Evolutionary conservation across 2,797 vertebrate species (phyloP).

Genomic region (Siniperca obscura): DNA sequence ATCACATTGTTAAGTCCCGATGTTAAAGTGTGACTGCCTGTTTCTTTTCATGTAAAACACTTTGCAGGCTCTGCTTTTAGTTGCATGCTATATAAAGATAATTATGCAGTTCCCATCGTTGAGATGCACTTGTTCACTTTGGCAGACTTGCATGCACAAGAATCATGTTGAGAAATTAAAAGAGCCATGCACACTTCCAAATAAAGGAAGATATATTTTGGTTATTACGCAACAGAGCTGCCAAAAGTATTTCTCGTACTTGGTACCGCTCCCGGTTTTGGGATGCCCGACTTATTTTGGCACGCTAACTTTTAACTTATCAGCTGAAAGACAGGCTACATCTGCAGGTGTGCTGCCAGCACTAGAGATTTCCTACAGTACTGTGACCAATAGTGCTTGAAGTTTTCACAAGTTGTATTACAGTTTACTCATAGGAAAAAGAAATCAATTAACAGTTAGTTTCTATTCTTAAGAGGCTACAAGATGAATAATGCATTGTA

Average conservation of each 20-base stretch:
- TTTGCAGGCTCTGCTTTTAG: constrained; percentile 19
- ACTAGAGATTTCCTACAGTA: constrained; percentile 35
- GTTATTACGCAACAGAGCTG: constrained; percentile 29
- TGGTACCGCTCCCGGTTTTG: constrained; percentile 59
- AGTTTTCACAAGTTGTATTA: constrained; percentile 41
- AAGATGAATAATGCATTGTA: constrained; percentile 17
- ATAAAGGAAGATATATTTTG: constrained; percentile 41
- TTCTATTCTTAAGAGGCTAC: constrained; percentile 14
- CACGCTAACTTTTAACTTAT: constrained; percentile 50
- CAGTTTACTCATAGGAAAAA: constrained; percentile 21
- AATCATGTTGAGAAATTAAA: constrained; percentile 55
- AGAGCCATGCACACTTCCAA: constrained; percentile 32
- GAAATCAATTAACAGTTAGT: constrained; percentile 1
- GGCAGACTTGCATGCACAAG: constrained; percentile 39
- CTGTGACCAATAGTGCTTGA: constrained; percentile 34
- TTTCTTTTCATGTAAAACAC: constrained; percentile 29
- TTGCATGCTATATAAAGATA: constrained; percentile 33
- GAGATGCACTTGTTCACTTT: constrained; percentile 39
- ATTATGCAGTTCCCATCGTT: constrained; percentile 32
- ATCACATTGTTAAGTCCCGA: constrained; percentile 21
- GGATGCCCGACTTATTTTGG: constrained; percentile 52
- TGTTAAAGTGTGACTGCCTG: constrained; percentile 17
- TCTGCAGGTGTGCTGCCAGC: constrained; percentile 60
- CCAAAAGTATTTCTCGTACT: constrained; percentile 40
- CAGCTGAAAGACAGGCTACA: constrained; percentile 56